Conservation (phyloP, 35 echinoderm and acorn worm genomes). For the Apostichopus japonicus region DNA sequence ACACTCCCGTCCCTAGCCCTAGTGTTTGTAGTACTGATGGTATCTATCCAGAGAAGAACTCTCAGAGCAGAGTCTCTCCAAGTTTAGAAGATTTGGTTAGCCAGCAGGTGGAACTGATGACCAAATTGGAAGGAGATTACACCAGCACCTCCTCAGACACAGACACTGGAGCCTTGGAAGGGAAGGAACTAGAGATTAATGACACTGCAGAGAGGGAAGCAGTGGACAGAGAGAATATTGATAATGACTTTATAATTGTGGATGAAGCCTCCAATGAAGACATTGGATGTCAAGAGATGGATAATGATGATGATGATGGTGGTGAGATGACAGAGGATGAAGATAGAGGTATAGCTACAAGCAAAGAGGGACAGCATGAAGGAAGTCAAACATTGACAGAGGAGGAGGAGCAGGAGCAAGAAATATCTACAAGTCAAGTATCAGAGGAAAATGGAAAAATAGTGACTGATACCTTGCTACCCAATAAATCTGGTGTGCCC, state of each 20-base stretch:
- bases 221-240: not conserved
- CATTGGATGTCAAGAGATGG: not conserved
- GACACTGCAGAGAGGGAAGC: not conserved
- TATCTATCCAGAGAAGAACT: slow-evolving; percentile 37
- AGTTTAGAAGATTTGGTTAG: slow-evolving; percentile 62
- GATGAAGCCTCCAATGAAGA: not conserved
- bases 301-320: not conserved
- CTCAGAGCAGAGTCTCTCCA: not conserved
- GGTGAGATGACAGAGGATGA: not conserved
- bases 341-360: not conserved
- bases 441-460: not conserved
- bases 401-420: not conserved
- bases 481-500: slow-evolving; percentile 76
- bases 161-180: not conserved
- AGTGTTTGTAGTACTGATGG: slow-evolving; percentile 53
- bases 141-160: not conserved
- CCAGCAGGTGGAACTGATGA: slow-evolving; percentile 37
- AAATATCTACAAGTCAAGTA: not conserved
- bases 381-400: not conserved
- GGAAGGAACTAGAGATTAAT: not conserved
- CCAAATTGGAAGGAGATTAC: slow-evolving; percentile 60
- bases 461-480: not conserved
- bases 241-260: not conserved
- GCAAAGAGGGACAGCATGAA: not conserved
- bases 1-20: slow-evolving; percentile 47